A percentile compares a stretch with the other conserved stretches of the same genome.
Evolutionary conservation across 2,888 invertebrate genomes (phyloP).

Genomic region (Hyles lineata): DNA sequence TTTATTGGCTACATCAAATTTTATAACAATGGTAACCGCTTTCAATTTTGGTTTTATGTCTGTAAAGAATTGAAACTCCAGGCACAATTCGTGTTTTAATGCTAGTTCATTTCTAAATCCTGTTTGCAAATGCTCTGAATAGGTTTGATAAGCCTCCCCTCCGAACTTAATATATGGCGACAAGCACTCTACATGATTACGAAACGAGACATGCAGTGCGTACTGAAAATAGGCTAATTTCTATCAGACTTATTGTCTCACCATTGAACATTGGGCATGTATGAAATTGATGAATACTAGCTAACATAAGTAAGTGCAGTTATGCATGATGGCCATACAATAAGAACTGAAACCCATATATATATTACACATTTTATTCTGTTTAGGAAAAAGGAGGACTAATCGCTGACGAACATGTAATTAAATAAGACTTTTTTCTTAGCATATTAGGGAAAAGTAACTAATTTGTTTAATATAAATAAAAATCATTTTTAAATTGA

Average conservation of each 20-base stretch:
- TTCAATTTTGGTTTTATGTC: neutral
- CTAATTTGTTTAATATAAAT: no score
- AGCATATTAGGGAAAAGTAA: no score
- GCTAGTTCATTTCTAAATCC: slow-evolving; percentile 53
- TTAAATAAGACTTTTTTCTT: no score
- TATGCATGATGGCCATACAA: neutral
- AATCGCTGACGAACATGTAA: neutral
- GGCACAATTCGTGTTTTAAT: slow-evolving; percentile 6
- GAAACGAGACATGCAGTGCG: slow-evolving; percentile 44
- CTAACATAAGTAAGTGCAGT: neutral
- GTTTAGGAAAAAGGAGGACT: neutral
- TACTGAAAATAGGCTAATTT: slow-evolving; percentile 25
- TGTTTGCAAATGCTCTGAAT: slow-evolving; percentile 56
- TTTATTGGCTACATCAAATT: neutral
- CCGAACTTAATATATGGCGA: slow-evolving; percentile 77
- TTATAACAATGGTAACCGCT: neutral
- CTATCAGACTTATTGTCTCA: neutral
- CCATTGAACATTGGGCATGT: neutral
- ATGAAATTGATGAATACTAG: neutral
- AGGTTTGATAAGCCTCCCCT: slow-evolving; percentile 60
- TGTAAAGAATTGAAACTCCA: neutral
- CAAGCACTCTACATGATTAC: slow-evolving; percentile 79
- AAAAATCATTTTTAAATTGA: no score
- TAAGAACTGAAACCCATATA: neutral
- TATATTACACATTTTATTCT: neutral